These are phyloP conservation scores for Xerus rutilus DNA, from an alignment of 2,797 vertebrate genomes.

Conservation along the genomic window DNA sequence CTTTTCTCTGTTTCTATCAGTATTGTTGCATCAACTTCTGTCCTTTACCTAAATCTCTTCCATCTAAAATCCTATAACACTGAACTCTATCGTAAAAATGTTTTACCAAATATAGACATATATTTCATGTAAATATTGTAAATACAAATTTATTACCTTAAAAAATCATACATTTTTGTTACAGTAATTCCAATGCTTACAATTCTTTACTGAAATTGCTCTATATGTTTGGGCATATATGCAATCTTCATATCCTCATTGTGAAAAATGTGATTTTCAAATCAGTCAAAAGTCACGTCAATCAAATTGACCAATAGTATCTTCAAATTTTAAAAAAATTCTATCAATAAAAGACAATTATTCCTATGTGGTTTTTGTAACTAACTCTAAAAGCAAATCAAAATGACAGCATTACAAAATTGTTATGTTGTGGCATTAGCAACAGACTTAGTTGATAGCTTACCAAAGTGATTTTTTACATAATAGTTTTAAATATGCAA, in stretches of 20 bases:
- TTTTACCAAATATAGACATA: background rate
- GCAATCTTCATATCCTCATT: background rate
- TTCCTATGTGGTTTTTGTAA: background rate
- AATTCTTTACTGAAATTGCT: background rate
- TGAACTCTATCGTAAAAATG: background rate
- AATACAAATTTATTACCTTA: slow-evolving; percentile 7
- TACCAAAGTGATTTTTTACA: background rate
- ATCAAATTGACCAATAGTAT: background rate
- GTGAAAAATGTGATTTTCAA: slow-evolving; percentile 15
- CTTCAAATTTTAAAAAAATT: background rate
- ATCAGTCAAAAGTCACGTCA: background rate
- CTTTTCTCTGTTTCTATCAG: background rate
- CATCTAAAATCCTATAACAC: background rate
- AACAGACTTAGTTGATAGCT: background rate
- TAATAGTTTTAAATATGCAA: background rate
- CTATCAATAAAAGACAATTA: background rate
- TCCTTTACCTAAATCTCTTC: background rate
- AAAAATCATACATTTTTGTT: slow-evolving; percentile 1
- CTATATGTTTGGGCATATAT: background rate
- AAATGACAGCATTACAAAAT: slow-evolving; percentile 15
- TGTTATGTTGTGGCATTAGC: background rate
- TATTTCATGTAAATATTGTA: slow-evolving; percentile 15
- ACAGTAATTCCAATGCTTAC: background rate
- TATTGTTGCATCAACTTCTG: background rate
- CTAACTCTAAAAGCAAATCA: slow-evolving; percentile 29